phyloP scores from a whole-genome alignment of 2,113 vertebrate species.

The Speoplatyrhinus poulsoni region DNA sequence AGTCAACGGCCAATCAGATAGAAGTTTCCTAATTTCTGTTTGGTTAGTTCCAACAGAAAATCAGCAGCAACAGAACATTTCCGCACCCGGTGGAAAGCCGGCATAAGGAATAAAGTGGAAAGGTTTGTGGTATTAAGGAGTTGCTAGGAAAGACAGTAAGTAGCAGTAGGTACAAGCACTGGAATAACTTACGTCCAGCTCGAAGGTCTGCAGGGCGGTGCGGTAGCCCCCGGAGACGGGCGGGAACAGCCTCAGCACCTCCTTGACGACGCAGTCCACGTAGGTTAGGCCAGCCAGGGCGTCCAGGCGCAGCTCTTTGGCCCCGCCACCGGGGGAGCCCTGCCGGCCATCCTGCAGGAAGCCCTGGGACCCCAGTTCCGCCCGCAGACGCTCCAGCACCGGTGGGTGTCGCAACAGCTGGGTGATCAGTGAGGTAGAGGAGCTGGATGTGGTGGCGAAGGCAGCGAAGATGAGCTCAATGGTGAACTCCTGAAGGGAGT shows the following conservation, averaged over 20 bases:
- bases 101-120: too few relatives aligned
- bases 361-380: constrained; percentile 86
- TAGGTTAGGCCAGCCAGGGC: constrained; percentile 86
- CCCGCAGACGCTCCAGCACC: constrained; percentile 89
- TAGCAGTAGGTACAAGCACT: too few relatives aligned
- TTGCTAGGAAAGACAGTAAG: too few relatives aligned
- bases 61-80: too few relatives aligned
- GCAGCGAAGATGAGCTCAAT: constrained; percentile 95
- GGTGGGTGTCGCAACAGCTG: constrained; percentile 90
- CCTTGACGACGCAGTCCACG: constrained; percentile 98
- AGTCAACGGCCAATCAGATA: too few relatives aligned
- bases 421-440: constrained; percentile 96
- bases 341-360: constrained; percentile 91
- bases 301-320: constrained; percentile 81
- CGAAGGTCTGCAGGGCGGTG: constrained; percentile 94
- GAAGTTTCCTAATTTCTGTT: too few relatives aligned
- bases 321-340: constrained; percentile 75
- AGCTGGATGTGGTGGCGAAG: constrained; percentile 93
- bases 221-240: constrained; percentile 94
- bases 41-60: too few relatives aligned
- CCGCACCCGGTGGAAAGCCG: too few relatives aligned
- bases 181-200: constrained; percentile 87
- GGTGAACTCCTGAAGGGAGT: constrained; percentile 84
- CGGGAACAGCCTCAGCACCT: constrained; percentile 92
- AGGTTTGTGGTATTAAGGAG: too few relatives aligned